Conservation (phyloP, 2,113 vertebrate species). For the Andinoacara biseriatus region DNA sequence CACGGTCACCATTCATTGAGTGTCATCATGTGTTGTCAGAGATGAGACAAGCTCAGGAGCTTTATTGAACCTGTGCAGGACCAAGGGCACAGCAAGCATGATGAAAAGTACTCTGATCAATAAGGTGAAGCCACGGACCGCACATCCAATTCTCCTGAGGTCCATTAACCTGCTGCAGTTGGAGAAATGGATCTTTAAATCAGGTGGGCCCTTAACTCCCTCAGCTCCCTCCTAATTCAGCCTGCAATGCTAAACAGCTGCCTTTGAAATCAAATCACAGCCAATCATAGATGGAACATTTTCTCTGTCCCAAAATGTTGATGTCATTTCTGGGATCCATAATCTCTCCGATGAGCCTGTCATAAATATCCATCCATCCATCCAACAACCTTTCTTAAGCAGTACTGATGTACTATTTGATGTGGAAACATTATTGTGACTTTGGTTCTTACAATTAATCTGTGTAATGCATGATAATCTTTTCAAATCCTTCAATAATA, state of each 20-base stretch:
- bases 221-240: neutral
- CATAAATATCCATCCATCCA: too few species aligned
- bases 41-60: neutral
- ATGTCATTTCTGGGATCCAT: too few species aligned
- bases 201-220: neutral
- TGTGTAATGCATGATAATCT: too few species aligned
- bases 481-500: too few species aligned
- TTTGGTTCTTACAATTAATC: too few species aligned
- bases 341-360: too few species aligned
- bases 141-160: conserved; percentile 4
- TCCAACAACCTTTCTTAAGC: too few species aligned
- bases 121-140: conserved; percentile 11
- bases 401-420: too few species aligned
- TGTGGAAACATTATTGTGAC: too few species aligned
- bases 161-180: neutral
- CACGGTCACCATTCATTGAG: neutral
- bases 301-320: too few species aligned
- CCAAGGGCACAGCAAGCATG: neutral
- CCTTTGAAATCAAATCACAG: conserved; percentile 4
- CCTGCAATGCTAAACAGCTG: neutral
- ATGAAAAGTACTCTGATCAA: conserved; percentile 26
- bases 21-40: conserved; percentile 15
- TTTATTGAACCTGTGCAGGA: conserved; percentile 15
- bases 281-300: too few species aligned
- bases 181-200: conserved; percentile 24